phyloP scores from a whole-genome alignment of 2,888 invertebrate genomes.

The Tiphia femorata region DNA sequence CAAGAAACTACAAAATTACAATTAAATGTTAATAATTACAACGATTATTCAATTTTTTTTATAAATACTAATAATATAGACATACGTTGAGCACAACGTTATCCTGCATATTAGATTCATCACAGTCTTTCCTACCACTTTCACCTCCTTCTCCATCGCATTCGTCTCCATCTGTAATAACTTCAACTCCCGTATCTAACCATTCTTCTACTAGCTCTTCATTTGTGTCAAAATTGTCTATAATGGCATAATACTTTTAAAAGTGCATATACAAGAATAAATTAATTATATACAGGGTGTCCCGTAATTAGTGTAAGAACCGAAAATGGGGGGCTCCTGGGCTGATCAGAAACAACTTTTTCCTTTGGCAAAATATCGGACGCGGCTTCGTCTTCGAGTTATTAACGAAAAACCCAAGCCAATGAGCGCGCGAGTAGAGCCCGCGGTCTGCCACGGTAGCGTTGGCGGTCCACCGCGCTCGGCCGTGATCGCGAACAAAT shows the following conservation, averaged over 20 bases:
- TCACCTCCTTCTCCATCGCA: background rate
- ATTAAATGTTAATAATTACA: background rate
- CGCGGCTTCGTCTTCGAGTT: too few species aligned
- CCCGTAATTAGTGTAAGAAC: too few species aligned
- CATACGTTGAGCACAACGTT: background rate
- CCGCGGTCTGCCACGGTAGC: too few species aligned
- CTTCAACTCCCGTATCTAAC: too few species aligned
- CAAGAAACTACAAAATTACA: background rate
- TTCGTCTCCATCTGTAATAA: background rate
- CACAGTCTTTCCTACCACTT: background rate
- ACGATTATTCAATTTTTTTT: background rate
- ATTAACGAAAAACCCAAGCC: too few species aligned
- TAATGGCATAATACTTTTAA: background rate
- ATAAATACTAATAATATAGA: constrained; percentile 1
- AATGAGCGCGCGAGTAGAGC: too few species aligned
- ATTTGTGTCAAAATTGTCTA: background rate
- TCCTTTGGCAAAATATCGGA: too few species aligned
- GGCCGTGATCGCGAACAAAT: too few species aligned
- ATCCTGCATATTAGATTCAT: background rate
- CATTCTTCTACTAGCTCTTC: background rate
- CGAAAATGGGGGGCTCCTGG: too few species aligned
- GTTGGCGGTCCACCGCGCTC: too few species aligned
- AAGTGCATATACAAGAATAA: background rate
- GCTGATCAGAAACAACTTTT: too few species aligned
- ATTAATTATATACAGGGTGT: too few species aligned